These are phyloP conservation scores for Drosophila phalerata DNA, from an alignment of 2,888 invertebrate species.

Conservation along the genomic window DNA sequence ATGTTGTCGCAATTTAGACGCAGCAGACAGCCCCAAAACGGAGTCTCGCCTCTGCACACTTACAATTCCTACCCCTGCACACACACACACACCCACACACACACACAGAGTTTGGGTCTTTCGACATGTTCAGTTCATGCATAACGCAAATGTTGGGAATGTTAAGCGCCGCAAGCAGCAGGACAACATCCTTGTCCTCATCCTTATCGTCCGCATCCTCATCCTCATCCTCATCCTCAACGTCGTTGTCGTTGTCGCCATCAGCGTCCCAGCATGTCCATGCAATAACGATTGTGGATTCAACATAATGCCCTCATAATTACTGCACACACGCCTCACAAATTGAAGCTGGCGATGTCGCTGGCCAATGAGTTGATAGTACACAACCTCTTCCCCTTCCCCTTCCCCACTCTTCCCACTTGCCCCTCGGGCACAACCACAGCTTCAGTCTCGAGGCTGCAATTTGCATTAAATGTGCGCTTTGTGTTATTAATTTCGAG, in stretches of 20 bases:
- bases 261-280: slow-evolving; percentile 77
- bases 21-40: slow-evolving; percentile 32
- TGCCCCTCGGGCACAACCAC: background rate
- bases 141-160: slow-evolving; percentile 72
- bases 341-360: slow-evolving; percentile 29
- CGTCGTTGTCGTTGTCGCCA: slow-evolving; percentile 15
- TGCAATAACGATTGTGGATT: slow-evolving; percentile 82
- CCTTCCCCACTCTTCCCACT: background rate
- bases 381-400: background rate
- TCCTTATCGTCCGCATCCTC: slow-evolving; percentile 44
- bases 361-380: slow-evolving; percentile 73
- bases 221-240: slow-evolving; percentile 43
- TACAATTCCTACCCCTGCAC: background rate
- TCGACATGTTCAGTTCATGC: slow-evolving; percentile 61
- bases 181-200: slow-evolving; percentile 28
- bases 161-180: slow-evolving; percentile 65
- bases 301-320: slow-evolving; percentile 83
- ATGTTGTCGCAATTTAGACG: slow-evolving; percentile 76
- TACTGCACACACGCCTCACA: slow-evolving; percentile 74
- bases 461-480: slow-evolving; percentile 79
- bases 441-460: slow-evolving; percentile 57
- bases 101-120: background rate
- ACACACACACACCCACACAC: slow-evolving; percentile 3
- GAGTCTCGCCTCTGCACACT: background rate
- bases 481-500: slow-evolving; percentile 81